Evolutionary conservation across 2,797 vertebrate species (phyloP), one percentile per base, ranked within the genome.

Genomic region (Darevskia nairensis): DNA sequence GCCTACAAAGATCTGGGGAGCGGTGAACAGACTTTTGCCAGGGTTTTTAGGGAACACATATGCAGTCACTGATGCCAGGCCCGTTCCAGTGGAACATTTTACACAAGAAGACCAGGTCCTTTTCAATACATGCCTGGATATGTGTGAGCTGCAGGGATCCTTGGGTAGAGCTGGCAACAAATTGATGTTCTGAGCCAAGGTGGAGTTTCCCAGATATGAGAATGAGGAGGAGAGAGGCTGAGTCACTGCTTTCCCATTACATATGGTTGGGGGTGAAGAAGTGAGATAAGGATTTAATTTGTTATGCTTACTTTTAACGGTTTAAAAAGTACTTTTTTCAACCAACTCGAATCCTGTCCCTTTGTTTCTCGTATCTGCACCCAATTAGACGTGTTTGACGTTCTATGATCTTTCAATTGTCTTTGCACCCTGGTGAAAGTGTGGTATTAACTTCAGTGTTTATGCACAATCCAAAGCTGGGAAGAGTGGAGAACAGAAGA

Each of bases 391-490:
- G 92, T 94, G 29, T 8, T 90, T 80, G 93, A 82, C 92, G 8
- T 78, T 59, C 32, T 59, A n/a, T 72, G 90, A 93, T 90, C 92
- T 88, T 81, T 3, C 76, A 85, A 88, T 46, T 84, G 90, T 78
- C 91, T 78, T 69, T 86, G 88, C 83, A 89, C 23, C 72, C 91
- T 92, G 68, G 80, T 89, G 92, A 86, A 86, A 90, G 83, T 89
- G 89, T 77, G 89, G 64, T 91, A 74, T 86, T 90, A 91, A 92
- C 80, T 91, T 35, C n/a, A 46, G 59, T 86, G 88, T 87, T 92
- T 92, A 91, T 82, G 91, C 85, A 90, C 64, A 79, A 87, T 94
- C 83, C 91, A 84, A 92, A 89, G 86, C 86, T 89, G n/a, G 80
- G 80, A 84, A 86, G 84, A 86, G 77, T 80, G 81, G 86, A 89